phyloP scores from a whole-genome alignment of 2,113 vertebrate genomes.

The Odontophorus gujanensis region DNA sequence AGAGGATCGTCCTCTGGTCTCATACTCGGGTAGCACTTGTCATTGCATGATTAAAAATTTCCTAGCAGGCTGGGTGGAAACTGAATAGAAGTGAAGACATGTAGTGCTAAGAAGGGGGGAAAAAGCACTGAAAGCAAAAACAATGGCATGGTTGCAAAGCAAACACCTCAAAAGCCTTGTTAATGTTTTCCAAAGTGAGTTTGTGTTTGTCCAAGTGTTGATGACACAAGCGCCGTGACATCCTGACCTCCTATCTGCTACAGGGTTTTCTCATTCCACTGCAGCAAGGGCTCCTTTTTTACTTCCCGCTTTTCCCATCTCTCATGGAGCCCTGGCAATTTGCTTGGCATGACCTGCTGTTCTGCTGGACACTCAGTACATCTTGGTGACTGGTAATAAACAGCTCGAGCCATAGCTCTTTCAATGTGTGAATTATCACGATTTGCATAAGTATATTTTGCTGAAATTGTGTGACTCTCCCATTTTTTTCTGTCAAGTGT shows the following conservation, averaged over 20 bases:
- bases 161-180: not conserved
- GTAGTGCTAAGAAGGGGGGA: not conserved
- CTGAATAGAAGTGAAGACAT: not conserved
- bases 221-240: not conserved
- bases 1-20: fast-evolving
- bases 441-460: not conserved
- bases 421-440: not conserved
- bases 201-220: not conserved
- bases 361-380: not conserved
- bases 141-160: not conserved
- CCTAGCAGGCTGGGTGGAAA: not conserved
- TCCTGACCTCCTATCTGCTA: not conserved
- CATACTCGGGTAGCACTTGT: not conserved
- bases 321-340: no score
- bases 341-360: not conserved
- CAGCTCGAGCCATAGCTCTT: not conserved
- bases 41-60: not conserved
- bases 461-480: not conserved
- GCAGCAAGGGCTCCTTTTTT: not conserved
- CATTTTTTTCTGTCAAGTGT: not conserved
- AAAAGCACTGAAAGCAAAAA: not conserved
- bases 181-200: not conserved
- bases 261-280: not conserved
- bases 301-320: not conserved
- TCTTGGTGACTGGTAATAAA: not conserved